Evolutionary conservation across 2,888 invertebrate species (phyloP), one percentile per base, ranked within the genome.

Genomic region (Tachina fera): DNA sequence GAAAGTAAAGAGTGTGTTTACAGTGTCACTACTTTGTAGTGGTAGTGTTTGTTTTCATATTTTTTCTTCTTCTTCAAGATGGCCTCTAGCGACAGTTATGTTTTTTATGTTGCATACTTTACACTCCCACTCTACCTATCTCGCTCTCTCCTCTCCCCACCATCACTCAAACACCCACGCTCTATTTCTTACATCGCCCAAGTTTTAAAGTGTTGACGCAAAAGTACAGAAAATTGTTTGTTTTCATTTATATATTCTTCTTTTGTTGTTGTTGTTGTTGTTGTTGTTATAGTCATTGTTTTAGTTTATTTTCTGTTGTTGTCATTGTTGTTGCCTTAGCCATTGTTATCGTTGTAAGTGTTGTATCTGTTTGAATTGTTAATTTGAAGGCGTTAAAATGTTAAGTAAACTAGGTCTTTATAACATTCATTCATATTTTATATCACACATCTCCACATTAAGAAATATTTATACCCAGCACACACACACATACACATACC

Each of bases 311-410:
- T 39, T 31, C 31, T 49, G 56, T 19, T 74, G 16, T 31, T 60
- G 53, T 47, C 49, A 39, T 58, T 53, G 14, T 82, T 47, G 72
- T 41, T 83, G 56, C 19, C 67, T 8, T 58, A 68, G 67, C 67
- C 43, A 65, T 56, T 71, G 61, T 67, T 43, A 39, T 71, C 51
- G 51, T 72, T 72, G 51, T 16, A 58, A 77, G 72, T 76, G 71
- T 72, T 79, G 65, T 75, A 72, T 81, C 86, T 86, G 86, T 86
- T 86, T 86, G 86, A 86, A 86, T 86, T 83, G 86, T 86, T 86
- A 86, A 86, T 86, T 79, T 86, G 53, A 80, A 80, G 86, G 86
- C 86, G 86, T 86, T 86, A 83, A 86, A 86, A 86, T 86, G 86
- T 86, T 86, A 83, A 86, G 79, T 72, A 86, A 86, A 86, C 86